Evolutionary conservation across 2,888 invertebrate species (phyloP).

Genomic region (Gastracanthus pulcherrimus): DNA sequence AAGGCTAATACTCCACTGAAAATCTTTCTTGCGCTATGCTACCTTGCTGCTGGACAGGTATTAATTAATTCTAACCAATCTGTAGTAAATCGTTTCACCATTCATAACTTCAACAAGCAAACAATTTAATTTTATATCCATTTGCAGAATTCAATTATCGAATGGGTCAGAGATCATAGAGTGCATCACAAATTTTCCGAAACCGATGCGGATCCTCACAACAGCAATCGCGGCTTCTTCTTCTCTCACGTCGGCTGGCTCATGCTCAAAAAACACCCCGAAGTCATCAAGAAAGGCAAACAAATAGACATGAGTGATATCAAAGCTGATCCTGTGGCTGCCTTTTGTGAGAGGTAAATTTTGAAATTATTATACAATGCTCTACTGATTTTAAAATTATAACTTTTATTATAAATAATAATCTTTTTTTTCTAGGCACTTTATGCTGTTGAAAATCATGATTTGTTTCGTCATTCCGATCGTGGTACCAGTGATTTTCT

Average conservation of each 20-base stretch:
- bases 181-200: slow-evolving; percentile 85
- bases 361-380: background rate
- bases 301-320: slow-evolving; percentile 91
- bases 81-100: background rate
- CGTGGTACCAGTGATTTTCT: slow-evolving; percentile 78
- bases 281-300: slow-evolving; percentile 86
- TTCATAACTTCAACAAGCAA: background rate
- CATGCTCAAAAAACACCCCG: slow-evolving; percentile 92
- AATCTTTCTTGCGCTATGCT: slow-evolving; percentile 41
- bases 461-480: slow-evolving; percentile 81
- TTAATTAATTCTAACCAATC: too few species aligned
- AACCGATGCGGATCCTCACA: slow-evolving; percentile 90
- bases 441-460: slow-evolving; percentile 78
- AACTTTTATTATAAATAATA: background rate
- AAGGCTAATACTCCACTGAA: slow-evolving; percentile 49
- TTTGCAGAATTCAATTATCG: slow-evolving; percentile 83
- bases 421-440: slow-evolving; percentile 73
- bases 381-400: background rate
- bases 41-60: slow-evolving; percentile 50
- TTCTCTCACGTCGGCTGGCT: slow-evolving; percentile 97
- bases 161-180: slow-evolving; percentile 88
- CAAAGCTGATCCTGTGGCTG: slow-evolving; percentile 85
- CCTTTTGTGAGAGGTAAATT: slow-evolving; percentile 85
- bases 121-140: background rate
- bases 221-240: slow-evolving; percentile 90